These are phyloP conservation scores for Stomatorhinus ivindoensis DNA, from an alignment of 2,113 vertebrate species.

Conservation along the genomic window DNA sequence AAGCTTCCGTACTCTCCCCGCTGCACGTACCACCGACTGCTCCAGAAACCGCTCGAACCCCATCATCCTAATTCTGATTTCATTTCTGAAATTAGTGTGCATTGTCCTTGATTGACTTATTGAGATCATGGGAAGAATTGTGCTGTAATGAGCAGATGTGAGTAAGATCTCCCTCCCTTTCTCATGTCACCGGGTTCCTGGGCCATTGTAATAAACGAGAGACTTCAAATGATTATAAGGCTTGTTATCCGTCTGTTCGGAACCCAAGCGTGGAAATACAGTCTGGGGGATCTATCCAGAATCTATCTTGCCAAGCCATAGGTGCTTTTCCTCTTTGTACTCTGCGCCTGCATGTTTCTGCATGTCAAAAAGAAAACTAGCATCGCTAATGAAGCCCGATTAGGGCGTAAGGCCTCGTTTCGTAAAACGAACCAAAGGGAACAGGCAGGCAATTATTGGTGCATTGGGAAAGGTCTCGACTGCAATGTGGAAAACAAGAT, in stretches of 20 bases:
- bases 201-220: constrained; percentile 24
- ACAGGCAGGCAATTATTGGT: neutral
- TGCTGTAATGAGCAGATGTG: constrained; percentile 42
- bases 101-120: constrained; percentile 42
- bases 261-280: constrained; percentile 22
- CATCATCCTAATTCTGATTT: neutral
- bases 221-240: constrained; percentile 33
- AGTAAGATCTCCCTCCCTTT: constrained; percentile 21
- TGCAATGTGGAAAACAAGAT: neutral
- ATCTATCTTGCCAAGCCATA: neutral
- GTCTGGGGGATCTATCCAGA: constrained; percentile 7
- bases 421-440: neutral
- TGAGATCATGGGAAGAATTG: constrained; percentile 42
- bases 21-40: neutral
- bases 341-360: neutral
- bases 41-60: neutral
- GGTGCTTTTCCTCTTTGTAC: neutral
- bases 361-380: neutral
- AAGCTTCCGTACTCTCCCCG: neutral
- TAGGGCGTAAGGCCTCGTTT: neutral
- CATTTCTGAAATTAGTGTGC: constrained; percentile 16
- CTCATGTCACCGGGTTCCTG: constrained; percentile 34
- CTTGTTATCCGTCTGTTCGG: constrained; percentile 31
- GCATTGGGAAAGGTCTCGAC: neutral
- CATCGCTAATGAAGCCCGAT: neutral